Evolutionary conservation across 1,140 invertebrate genomes (phyloP).

Genomic region (Amphibalanus amphitrite): DNA sequence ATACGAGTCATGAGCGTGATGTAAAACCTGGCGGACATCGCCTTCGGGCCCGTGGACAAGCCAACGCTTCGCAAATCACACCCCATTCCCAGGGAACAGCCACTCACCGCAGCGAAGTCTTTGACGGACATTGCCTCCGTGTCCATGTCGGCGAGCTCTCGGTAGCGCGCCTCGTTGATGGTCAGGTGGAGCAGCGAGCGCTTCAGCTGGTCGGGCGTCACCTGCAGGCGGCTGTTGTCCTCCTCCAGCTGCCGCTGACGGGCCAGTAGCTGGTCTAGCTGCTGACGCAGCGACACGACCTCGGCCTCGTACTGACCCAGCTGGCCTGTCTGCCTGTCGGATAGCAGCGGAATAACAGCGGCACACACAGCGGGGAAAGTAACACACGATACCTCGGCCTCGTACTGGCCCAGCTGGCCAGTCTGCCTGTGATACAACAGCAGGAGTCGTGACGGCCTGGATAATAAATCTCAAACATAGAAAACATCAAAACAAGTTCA

Average conservation of each 20-base stretch:
- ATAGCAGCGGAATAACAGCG: not conserved
- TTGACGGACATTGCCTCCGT: not conserved
- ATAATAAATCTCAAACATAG: too few relatives aligned
- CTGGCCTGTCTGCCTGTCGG: not conserved
- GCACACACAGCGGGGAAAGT: too few relatives aligned
- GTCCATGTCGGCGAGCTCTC: not conserved
- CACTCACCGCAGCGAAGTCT: not conserved
- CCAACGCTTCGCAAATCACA: too few relatives aligned
- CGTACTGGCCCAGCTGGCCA: too few relatives aligned
- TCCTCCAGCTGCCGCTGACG: not conserved
- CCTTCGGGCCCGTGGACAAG: too few relatives aligned
- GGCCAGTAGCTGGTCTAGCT: not conserved
- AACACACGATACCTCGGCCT: too few relatives aligned
- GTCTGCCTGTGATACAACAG: too few relatives aligned
- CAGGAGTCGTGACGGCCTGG: too few relatives aligned
- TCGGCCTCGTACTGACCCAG: not conserved
- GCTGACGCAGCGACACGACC: not conserved
- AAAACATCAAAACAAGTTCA: too few relatives aligned
- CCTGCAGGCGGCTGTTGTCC: not conserved
- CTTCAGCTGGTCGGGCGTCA: not conserved
- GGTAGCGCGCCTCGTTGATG: not conserved
- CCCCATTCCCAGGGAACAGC: too few relatives aligned
- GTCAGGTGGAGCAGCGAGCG: not conserved
- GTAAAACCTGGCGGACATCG: too few relatives aligned
- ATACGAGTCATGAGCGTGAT: too few relatives aligned